These are phyloP conservation scores for Baronia brevicornis DNA, from an alignment of 2,888 invertebrate genomes.

Conservation along the genomic window DNA sequence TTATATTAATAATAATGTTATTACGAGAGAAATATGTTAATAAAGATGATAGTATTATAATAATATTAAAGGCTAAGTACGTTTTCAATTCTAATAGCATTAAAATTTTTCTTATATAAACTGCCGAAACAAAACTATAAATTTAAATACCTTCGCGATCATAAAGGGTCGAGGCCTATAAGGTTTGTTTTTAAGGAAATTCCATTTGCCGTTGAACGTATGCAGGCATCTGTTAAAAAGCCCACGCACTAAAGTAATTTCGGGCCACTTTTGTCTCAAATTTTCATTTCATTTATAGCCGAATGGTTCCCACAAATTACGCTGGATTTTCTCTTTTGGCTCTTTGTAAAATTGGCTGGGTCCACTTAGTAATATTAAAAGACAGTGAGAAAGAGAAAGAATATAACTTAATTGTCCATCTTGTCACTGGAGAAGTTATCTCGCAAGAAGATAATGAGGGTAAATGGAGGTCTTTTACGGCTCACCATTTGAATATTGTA, in stretches of 20 bases:
- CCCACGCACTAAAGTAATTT: constrained; percentile 27
- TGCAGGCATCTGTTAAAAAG: constrained; percentile 12
- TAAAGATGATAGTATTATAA: no score
- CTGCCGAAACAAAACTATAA: no score
- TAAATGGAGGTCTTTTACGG: no score
- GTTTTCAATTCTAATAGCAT: no score
- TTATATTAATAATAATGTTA: no score
- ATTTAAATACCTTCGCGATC: no score
- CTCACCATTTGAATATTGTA: no score
- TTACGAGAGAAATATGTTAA: no score
- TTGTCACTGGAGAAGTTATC: neutral
- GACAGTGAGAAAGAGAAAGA: constrained; percentile 38
- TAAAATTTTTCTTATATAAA: no score
- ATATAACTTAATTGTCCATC: neutral
- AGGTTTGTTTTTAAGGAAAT: constrained; percentile 2
- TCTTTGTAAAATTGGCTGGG: constrained; percentile 65
- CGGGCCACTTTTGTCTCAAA: constrained; percentile 46
- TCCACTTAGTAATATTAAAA: constrained; percentile 71
- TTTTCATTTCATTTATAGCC: constrained; percentile 63
- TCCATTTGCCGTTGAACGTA: constrained; percentile 8
- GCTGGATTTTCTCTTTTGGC: constrained; percentile 47
- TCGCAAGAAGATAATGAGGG: neutral
- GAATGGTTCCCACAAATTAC: constrained; percentile 63
- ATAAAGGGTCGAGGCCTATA: constrained; percentile 2
- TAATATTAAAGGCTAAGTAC: no score